Percentiles rank a stretch among this genome's conserved stretches.
phyloP scores from a whole-genome alignment of 2,888 invertebrate genomes.

The Drosophila mimetica region DNA sequence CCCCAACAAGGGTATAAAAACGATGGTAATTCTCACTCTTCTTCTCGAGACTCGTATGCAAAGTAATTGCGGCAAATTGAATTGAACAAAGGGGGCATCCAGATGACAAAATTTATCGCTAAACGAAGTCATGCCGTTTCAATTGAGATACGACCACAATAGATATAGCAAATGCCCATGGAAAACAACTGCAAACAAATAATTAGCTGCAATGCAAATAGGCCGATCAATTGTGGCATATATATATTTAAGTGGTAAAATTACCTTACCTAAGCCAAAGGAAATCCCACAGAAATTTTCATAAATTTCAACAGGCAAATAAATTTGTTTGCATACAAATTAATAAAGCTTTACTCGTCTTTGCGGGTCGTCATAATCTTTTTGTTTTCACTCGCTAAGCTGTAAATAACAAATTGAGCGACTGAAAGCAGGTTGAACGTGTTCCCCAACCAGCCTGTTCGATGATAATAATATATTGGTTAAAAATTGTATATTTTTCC shows the following conservation, averaged over 20 bases:
- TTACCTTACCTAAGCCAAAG: constrained; percentile 1
- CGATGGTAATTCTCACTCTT: constrained; percentile 8
- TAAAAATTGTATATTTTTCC: constrained; percentile 36
- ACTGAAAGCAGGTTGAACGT: constrained; percentile 61
- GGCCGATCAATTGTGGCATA: constrained; percentile 31
- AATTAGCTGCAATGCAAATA: constrained; percentile 39
- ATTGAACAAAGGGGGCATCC: constrained; percentile 58
- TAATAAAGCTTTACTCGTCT: constrained; percentile 55
- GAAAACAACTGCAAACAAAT: constrained; percentile 24
- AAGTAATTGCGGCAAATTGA: constrained; percentile 77
- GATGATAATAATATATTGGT: constrained; percentile 23
- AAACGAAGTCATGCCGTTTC: constrained; percentile 82
- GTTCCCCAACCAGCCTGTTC: constrained; percentile 31
- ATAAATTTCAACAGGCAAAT: constrained; percentile 53
- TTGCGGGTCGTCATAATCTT: constrained; percentile 43
- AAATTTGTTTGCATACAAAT: constrained; percentile 66
- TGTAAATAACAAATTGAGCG: constrained; percentile 43
- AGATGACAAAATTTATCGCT: constrained; percentile 69
- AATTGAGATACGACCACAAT: constrained; percentile 65
- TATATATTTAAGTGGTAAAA: background rate
- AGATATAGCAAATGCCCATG: constrained; percentile 13
- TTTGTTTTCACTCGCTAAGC: constrained; percentile 49
- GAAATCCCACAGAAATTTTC: constrained; percentile 26
- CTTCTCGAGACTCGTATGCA: constrained; percentile 52
- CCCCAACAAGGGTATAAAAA: too few relatives aligned